phyloP scores from a whole-genome alignment of 2,888 invertebrate species.

The Rhagium mordax region DNA sequence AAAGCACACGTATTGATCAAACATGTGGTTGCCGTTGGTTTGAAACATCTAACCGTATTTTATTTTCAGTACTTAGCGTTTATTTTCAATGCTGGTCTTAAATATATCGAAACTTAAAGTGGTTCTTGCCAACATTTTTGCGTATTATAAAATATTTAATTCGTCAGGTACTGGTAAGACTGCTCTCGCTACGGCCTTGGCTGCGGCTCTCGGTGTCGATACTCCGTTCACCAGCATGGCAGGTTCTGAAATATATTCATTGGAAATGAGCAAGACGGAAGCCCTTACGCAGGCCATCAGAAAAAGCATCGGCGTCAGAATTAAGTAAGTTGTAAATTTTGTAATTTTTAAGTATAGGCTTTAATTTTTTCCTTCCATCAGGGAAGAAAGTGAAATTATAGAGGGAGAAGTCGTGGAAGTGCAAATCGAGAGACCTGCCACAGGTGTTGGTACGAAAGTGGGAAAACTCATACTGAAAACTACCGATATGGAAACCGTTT shows the following conservation, averaged over 20 bases:
- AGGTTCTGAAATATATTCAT: conserved; percentile 97
- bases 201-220: conserved; percentile 92
- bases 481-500: conserved; percentile 99
- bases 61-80: not conserved
- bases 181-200: conserved; percentile 97
- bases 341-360: conserved; percentile 69
- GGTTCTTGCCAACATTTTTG: too few species aligned
- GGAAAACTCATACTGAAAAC: conserved; percentile 98
- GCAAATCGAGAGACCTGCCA: conserved; percentile 95
- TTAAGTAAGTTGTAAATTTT: conserved; percentile 61
- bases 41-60: not conserved
- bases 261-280: conserved; percentile 99
- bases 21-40: not conserved
- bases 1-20: not conserved
- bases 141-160: too few species aligned
- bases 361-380: not conserved
- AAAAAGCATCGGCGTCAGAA: conserved; percentile 95
- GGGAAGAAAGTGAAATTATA: conserved; percentile 97
- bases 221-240: conserved; percentile 99
- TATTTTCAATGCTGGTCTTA: not conserved
- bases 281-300: conserved; percentile 96
- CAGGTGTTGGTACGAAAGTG: conserved; percentile 89
- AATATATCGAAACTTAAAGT: too few species aligned
- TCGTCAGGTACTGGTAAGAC: conserved; percentile 87
- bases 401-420: conserved; percentile 99